phyloP scores from a whole-genome alignment of 2,888 invertebrate species.

The Heliconius aoede region DNA sequence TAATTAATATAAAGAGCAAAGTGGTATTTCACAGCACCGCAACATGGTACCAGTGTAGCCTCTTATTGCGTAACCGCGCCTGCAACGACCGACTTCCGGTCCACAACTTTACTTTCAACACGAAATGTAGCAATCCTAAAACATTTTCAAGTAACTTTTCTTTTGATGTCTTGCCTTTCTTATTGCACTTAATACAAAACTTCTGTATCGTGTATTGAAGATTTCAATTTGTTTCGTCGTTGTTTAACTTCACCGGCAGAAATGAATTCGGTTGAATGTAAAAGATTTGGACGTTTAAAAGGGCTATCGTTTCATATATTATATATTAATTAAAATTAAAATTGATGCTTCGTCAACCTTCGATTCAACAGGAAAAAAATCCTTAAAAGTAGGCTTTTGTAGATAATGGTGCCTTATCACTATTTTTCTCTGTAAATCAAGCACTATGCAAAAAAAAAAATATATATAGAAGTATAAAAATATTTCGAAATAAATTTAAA shows the following conservation, averaged over 20 bases:
- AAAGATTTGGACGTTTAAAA: constrained; percentile 20
- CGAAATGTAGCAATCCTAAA: constrained; percentile 41
- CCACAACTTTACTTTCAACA: constrained; percentile 43
- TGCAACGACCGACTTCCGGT: constrained; percentile 29
- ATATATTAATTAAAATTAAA: constrained; percentile 16
- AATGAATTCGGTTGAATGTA: constrained; percentile 31
- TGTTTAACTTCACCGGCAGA: constrained; percentile 37
- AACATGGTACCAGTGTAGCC: constrained; percentile 1
- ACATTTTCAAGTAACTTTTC: constrained; percentile 38
- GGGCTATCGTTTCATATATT: constrained; percentile 1
- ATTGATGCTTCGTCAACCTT: not conserved
- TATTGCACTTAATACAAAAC: constrained; percentile 39
- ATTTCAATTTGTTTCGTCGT: constrained; percentile 39
- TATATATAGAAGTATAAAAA: not conserved
- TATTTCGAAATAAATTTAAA: constrained; percentile 24
- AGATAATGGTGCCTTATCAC: not conserved
- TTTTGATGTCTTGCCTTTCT: constrained; percentile 40
- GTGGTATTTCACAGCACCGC: not conserved
- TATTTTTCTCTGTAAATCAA: not conserved
- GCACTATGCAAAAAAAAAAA: not conserved
- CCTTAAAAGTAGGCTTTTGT: too few species aligned
- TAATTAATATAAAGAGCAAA: not conserved
- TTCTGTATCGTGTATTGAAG: constrained; percentile 41
- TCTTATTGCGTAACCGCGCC: constrained; percentile 35
- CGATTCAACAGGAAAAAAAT: too few species aligned